phyloP scores from a whole-genome alignment of 2,113 vertebrate genomes.

The Sphyrna mokarran region DNA sequence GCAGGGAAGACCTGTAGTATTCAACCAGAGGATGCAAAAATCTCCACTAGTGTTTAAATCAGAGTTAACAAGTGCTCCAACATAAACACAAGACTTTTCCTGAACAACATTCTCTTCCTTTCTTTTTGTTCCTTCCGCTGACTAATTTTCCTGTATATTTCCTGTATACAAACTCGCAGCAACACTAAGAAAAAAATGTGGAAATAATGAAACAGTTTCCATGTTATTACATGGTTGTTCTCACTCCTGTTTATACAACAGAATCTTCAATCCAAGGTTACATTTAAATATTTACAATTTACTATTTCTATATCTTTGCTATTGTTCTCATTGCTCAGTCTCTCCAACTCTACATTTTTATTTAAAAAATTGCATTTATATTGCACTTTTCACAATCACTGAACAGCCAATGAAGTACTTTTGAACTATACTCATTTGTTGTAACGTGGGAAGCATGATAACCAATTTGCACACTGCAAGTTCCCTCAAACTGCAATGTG shows the following conservation, averaged over 20 bases:
- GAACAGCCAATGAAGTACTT: neutral
- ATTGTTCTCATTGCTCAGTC: neutral
- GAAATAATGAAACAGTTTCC: conserved; percentile 35
- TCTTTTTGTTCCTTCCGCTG: conserved; percentile 18
- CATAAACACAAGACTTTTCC: conserved; percentile 24
- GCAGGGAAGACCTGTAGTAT: neutral
- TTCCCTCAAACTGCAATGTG: neutral
- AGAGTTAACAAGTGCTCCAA: conserved; percentile 2
- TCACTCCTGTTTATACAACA: conserved; percentile 5
- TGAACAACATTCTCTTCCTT: conserved; percentile 17
- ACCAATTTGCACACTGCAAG: neutral
- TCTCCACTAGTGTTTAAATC: neutral
- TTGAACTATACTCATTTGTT: neutral
- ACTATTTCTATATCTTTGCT: neutral
- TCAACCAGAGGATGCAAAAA: neutral
- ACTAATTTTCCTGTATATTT: conserved; percentile 24
- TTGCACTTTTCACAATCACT: neutral
- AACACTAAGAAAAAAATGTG: neutral
- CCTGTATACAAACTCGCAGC: neutral
- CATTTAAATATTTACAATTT: neutral
- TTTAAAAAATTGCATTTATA: neutral
- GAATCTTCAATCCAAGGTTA: neutral
- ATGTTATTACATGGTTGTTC: neutral
- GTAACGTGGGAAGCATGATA: neutral
- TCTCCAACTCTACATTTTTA: neutral